A percentile compares a stretch with the other conserved stretches of the same genome.
phyloP scores from a whole-genome alignment of 2,797 vertebrate genomes.

The Melanotaenia nigrans region DNA sequence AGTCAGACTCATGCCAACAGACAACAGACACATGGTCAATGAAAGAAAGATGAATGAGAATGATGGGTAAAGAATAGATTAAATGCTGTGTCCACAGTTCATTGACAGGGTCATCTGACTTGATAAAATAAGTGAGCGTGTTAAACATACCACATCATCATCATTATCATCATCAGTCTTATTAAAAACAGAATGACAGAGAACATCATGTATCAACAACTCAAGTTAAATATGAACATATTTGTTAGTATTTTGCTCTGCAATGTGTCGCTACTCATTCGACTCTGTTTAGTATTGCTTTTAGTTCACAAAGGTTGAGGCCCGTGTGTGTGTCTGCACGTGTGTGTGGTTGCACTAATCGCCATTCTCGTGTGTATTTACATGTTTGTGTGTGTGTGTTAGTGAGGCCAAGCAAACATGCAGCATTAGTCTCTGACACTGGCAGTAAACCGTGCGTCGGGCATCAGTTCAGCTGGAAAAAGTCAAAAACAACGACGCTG shows the following conservation, averaged over 20 bases:
- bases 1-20: constrained; percentile 82
- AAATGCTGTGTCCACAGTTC: constrained; percentile 52
- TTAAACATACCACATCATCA: constrained; percentile 54
- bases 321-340: constrained; percentile 21
- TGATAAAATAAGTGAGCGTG: constrained; percentile 83
- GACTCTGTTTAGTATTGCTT: constrained; percentile 76
- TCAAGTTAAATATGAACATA: constrained; percentile 52
- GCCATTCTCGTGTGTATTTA: constrained; percentile 20
- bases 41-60: background rate
- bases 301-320: constrained; percentile 52
- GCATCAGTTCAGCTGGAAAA: constrained; percentile 31
- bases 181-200: constrained; percentile 58
- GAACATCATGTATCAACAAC: constrained; percentile 41
- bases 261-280: constrained; percentile 44
- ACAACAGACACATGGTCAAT: constrained; percentile 16
- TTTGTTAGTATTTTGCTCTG: constrained; percentile 39
- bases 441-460: constrained; percentile 40
- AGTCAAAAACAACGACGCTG: background rate
- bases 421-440: constrained; percentile 67
- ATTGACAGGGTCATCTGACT: constrained; percentile 59
- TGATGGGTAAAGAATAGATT: constrained; percentile 39
- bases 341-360: constrained; percentile 10
- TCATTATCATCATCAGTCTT: constrained; percentile 23
- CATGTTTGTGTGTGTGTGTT: constrained; percentile 35
- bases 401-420: constrained; percentile 74